phyloP scores from a whole-genome alignment of 2,113 vertebrate genomes.

The Barnardius zonarius region DNA sequence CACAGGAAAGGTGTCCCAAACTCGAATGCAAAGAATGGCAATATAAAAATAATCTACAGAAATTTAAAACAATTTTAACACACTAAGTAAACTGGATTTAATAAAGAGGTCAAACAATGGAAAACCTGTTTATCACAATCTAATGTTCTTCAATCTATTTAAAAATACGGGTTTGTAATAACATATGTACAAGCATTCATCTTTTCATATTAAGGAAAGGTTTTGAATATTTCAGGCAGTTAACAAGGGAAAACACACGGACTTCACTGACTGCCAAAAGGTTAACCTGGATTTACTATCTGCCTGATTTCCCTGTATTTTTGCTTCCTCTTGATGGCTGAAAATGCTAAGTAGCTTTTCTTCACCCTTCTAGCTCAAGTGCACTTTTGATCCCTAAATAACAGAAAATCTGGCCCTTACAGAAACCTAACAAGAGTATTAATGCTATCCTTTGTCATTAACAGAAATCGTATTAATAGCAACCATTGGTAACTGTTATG shows the following conservation, averaged over 20 bases:
- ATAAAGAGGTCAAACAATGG: not conserved
- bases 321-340: not conserved
- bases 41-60: not conserved
- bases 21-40: not conserved
- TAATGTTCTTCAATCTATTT: not conserved
- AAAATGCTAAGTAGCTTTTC: not conserved
- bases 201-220: not conserved
- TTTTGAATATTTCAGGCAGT: not conserved
- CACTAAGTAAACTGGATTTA: not conserved
- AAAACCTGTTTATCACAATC: not conserved
- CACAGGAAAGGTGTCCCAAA: not conserved
- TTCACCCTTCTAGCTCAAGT: not conserved
- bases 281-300: not conserved
- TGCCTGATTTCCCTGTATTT: not conserved
- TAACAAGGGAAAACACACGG: not conserved
- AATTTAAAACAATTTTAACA: not conserved
- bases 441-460: not conserved
- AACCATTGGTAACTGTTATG: not conserved
- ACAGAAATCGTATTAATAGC: not conserved
- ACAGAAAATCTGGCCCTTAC: not conserved
- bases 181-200: not conserved
- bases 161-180: not conserved
- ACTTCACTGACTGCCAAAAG: not conserved
- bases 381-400: not conserved
- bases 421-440: not conserved